Base-by-base conservation (phyloP, 2,113 vertebrate genomes). In the Trematomus loennbergii region DNA sequence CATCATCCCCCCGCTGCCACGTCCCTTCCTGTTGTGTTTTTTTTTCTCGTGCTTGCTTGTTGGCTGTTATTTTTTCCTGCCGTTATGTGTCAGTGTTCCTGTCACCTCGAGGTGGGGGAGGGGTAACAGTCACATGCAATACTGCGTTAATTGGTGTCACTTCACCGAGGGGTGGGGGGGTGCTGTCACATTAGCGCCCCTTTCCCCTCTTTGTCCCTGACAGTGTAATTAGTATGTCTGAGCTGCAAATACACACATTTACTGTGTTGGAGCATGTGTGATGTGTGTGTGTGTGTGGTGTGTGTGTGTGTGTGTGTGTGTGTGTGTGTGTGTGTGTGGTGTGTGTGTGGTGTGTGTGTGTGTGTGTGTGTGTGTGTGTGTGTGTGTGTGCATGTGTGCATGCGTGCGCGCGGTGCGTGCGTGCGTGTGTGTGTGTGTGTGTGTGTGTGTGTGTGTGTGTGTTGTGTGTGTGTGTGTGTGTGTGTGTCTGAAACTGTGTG, bases 71-170 rank as follows among this genome's bases (percentile, higher is more conserved):
- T 77, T 25, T 54, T 20, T 43, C 10, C 12, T 33, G 71, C 85
- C 25, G 69, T 68, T 69, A 89, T 62, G 89, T 90, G 85, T 88
- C 89, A 89, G 75, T 54, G 45, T 40, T 72, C 62, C 82, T 89
- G 90, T 92, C 93, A 91, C 90, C 83, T 83, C 61, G 18, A 72
- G 83, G 84, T 59, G 86, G 61, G 36, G 36, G 36, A 6, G 36
- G 36, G 48, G 59, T 72, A 66, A 58, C 82, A 79, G 76, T 79
- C 83, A 72, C 84, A 78, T 90, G 85, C 86, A 84, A 74, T 65
- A 67, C 76, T 66, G 69, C 77, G 90, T 93, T 94, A 94, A 94
- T 93, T 94, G 90, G 87, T 91, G 90, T 92, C 93, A 92, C 84
- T 92, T 88, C 73, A 82, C 75, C 49, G 20, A 53, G 59, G 55